phyloP scores from a whole-genome alignment of 2,797 vertebrate genomes.

The Onychomys arenicola region DNA sequence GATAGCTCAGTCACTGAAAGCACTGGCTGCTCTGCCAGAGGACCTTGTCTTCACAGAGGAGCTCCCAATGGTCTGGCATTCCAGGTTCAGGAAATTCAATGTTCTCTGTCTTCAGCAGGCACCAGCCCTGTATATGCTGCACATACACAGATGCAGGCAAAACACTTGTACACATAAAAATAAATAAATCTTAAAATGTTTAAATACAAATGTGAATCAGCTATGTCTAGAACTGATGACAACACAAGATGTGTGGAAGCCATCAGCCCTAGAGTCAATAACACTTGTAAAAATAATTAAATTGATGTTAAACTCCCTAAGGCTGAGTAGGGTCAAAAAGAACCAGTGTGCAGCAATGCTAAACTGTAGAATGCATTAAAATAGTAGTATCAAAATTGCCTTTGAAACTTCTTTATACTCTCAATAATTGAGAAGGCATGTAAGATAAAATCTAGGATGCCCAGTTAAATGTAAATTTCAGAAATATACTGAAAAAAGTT shows the following conservation, averaged over 20 bases:
- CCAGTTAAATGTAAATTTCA: constrained; percentile 54
- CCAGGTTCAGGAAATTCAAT: neutral
- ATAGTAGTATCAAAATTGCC: neutral
- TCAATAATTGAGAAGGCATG: neutral
- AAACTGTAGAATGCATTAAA: neutral
- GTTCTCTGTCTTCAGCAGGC: too few relatives aligned
- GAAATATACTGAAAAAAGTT: neutral
- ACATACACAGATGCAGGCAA: neutral
- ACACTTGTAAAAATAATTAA: neutral
- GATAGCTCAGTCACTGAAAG: neutral
- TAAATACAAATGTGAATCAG: constrained; percentile 14
- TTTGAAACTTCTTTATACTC: neutral
- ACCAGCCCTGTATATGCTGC: too few relatives aligned
- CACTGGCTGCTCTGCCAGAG: neutral
- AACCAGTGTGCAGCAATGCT: neutral
- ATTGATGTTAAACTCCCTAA: neutral
- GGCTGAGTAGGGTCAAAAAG: neutral
- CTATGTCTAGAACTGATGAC: neutral
- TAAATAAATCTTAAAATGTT: neutral
- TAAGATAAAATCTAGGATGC: constrained; percentile 5
- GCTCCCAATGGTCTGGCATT: neutral
- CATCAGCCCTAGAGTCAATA: constrained; percentile 41
- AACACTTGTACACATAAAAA: neutral
- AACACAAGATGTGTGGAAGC: neutral
- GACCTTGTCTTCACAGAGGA: neutral